Percentiles rank a stretch among this genome's conserved stretches.
Conservation (phyloP, 53 echinoderm and acorn worm species). For the Glandiceps talaboti region DNA sequence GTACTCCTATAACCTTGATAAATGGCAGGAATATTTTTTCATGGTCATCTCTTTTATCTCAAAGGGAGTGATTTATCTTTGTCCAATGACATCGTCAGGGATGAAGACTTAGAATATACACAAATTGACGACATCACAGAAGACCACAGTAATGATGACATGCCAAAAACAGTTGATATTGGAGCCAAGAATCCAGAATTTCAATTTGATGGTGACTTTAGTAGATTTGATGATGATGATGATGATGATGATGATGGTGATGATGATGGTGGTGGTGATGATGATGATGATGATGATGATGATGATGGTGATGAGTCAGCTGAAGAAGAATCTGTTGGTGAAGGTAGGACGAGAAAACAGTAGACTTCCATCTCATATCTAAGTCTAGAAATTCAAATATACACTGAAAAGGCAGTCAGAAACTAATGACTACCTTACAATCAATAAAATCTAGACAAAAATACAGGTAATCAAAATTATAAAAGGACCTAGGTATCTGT, state of each 20-base stretch:
- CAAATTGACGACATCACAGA: conserved; percentile 18
- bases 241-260: conserved; percentile 9
- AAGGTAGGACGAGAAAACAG: conserved; percentile 8
- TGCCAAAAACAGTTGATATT: not conserved
- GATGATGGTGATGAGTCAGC: conserved; percentile 15
- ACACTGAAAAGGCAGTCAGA: too few relatives aligned
- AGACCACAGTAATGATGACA: conserved; percentile 6
- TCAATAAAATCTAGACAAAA: too few relatives aligned
- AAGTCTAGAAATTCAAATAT: too few relatives aligned
- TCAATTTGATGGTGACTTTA: conserved; percentile 6
- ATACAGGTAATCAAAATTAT: too few relatives aligned
- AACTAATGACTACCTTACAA: too few relatives aligned
- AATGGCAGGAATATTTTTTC: too few relatives aligned
- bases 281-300: conserved; percentile 17
- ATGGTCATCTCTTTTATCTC: too few relatives aligned
- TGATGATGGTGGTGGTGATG: conserved; percentile 9
- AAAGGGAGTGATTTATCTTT: not conserved
- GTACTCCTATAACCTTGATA: too few relatives aligned
- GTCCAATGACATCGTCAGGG: not conserved
- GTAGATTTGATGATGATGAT: conserved; percentile 8
- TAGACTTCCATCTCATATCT: too few relatives aligned
- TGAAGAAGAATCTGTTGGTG: conserved; percentile 10
- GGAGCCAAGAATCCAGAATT: not conserved
- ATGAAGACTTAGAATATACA: conserved; percentile 9
- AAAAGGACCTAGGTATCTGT: too few relatives aligned